Evolutionary conservation across 2,113 vertebrate genomes (phyloP).

Genomic region (Verasper variegatus): DNA sequence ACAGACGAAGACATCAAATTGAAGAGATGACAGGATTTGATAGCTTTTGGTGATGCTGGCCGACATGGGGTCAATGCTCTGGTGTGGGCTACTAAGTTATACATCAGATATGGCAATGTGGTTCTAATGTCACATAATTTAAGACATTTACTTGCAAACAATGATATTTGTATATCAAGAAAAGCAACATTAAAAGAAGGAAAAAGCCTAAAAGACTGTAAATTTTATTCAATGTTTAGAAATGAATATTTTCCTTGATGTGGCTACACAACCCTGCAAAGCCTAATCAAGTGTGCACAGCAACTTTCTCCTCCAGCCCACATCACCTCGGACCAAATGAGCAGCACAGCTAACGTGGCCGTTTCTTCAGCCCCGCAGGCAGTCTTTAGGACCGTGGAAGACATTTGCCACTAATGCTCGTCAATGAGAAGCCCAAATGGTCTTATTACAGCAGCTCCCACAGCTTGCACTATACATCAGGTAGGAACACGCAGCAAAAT

Average conservation of each 20-base stretch:
- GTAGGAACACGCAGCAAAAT: slow-evolving; percentile 79
- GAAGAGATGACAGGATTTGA: no score
- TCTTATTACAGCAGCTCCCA: slow-evolving; percentile 84
- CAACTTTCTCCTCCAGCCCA: slow-evolving; percentile 37
- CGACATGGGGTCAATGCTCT: no score
- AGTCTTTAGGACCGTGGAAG: slow-evolving; percentile 78
- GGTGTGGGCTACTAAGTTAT: no score
- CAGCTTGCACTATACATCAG: slow-evolving; percentile 82
- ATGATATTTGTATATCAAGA: no score
- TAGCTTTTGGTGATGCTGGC: no score
- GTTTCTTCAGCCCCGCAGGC: slow-evolving; percentile 77
- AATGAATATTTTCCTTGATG: not conserved
- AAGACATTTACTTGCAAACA: no score
- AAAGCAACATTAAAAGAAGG: not conserved
- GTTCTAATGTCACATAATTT: no score
- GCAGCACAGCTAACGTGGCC: slow-evolving; percentile 56
- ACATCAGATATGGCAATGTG: no score
- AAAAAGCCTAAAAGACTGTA: not conserved
- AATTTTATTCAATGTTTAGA: slow-evolving; percentile 20
- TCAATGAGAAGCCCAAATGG: slow-evolving; percentile 84
- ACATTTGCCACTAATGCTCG: slow-evolving; percentile 82
- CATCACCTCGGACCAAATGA: slow-evolving; percentile 58
- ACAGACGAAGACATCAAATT: no score
- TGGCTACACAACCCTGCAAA: not conserved
- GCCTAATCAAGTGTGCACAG: slow-evolving; percentile 22